Evolutionary conservation across 2,797 vertebrate genomes (phyloP).

Genomic region (Chromis chromis): DNA sequence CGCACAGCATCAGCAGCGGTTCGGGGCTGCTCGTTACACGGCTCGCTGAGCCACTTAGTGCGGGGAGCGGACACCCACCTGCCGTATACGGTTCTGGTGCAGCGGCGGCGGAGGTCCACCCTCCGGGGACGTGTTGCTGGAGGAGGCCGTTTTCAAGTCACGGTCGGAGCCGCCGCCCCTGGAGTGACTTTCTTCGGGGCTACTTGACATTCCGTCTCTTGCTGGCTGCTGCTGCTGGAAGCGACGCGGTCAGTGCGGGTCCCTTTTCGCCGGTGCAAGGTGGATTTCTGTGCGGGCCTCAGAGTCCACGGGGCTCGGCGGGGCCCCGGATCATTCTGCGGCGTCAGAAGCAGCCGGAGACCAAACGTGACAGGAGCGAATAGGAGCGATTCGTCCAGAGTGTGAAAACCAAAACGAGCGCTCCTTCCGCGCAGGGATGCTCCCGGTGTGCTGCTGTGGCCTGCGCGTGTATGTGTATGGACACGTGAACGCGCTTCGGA

Average conservation of each 20-base stretch:
- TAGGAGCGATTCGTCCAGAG: conserved; percentile 20
- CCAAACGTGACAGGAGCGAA: conserved; percentile 21
- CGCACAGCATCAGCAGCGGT: conserved; percentile 50
- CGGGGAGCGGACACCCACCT: conserved; percentile 86
- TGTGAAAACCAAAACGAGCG: conserved; percentile 37
- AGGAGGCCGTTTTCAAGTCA: conserved; percentile 88
- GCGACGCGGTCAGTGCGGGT: conserved; percentile 41
- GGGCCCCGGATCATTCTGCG: conserved; percentile 67
- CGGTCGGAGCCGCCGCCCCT: conserved; percentile 81
- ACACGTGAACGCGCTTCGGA: conserved; percentile 73
- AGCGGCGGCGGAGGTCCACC: conserved; percentile 83
- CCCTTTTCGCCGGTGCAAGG: conserved; percentile 50
- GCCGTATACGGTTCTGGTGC: conserved; percentile 89
- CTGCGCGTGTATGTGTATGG: conserved; percentile 41
- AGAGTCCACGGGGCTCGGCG: conserved; percentile 60
- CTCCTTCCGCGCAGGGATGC: conserved; percentile 67
- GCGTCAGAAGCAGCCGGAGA: conserved; percentile 25
- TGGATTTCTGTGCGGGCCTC: conserved; percentile 65
- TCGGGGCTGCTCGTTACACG: conserved; percentile 43
- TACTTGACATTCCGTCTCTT: conserved; percentile 80
- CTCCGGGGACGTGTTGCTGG: conserved; percentile 86
- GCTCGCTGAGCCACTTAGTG: conserved; percentile 44
- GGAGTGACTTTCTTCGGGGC: conserved; percentile 78
- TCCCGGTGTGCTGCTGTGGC: conserved; percentile 51
- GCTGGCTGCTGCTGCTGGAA: conserved; percentile 37